Base-by-base conservation (phyloP, 2,797 vertebrate genomes). In the Danio tinwini region DNA sequence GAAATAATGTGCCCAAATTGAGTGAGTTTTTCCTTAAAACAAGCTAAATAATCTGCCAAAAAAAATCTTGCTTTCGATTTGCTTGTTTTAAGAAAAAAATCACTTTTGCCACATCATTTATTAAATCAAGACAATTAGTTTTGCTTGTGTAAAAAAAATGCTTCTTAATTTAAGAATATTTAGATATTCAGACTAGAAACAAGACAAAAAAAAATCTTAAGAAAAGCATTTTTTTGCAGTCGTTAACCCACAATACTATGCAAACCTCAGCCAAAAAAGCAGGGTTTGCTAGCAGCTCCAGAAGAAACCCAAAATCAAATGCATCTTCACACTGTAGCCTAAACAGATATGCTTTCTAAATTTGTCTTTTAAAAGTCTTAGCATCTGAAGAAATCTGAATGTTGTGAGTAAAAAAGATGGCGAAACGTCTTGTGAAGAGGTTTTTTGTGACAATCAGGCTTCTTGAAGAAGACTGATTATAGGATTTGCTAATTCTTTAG, bases 291-390 rank as follows among this genome's bases (percentile, higher is more conserved):
- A 56, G 29, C 16, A 53, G 21, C 74, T 53, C 49, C 19, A 55
- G 9, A 65, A 53, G 17, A 40, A 65, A 76, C 14, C 14, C 40
- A 42, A 55, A 29, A 71, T 42, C 59, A 56, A 65, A 80, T 40
- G 40, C 50, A 64, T 75, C 69, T 76, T 84, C 39, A 68, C 29
- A 50, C 39, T 58, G 11, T 42, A 65, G 53, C 78, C 58, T 76
- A 72, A 44, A 76, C 42, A 85, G 40, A 65, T 45, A 75, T 78
- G 29, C 29, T 29, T 29, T 83, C 47, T 78, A 81, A 82, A 74
- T 63, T 53, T 40, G 49, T 56, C 21, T 17, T 19, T 52, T 44
- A 45, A 65, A 50, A 65, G 50, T 62, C 40, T 79, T 72, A 73
- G 16, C 49, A 45, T 65, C 3, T 49, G 40, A 73, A 39, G 16